Conservation (phyloP, 2,113 vertebrate species). For the Apteryx owenii region DNA sequence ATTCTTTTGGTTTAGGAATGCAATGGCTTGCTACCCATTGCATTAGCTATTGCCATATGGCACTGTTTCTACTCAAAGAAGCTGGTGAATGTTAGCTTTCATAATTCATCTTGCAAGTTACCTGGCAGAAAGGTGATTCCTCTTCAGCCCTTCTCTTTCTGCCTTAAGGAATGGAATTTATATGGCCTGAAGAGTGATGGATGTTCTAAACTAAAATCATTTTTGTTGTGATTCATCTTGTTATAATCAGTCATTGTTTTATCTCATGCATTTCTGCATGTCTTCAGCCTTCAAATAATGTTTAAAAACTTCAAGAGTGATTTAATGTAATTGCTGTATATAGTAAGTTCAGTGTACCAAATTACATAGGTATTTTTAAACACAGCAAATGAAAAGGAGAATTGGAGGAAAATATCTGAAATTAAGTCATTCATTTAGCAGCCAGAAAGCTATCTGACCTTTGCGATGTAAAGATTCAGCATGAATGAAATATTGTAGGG, state of each 20-base stretch:
- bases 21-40: slow-evolving; percentile 17
- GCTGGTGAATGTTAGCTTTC: slow-evolving; percentile 52
- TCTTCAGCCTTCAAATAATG: slow-evolving; percentile 31
- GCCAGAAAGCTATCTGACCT: neutral
- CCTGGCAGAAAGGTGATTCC: slow-evolving; percentile 46
- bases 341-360: neutral
- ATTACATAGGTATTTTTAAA: slow-evolving; percentile 7
- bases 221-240: slow-evolving; percentile 43
- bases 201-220: slow-evolving; percentile 1
- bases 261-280: slow-evolving; percentile 26
- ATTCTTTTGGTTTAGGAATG: slow-evolving; percentile 45
- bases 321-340: neutral
- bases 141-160: slow-evolving; percentile 12
- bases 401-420: neutral
- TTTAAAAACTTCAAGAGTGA: slow-evolving; percentile 30
- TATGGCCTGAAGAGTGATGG: neutral
- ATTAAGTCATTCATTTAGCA: neutral
- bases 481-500: neutral
- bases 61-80: slow-evolving; percentile 37
- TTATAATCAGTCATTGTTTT: slow-evolving; percentile 43
- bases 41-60: slow-evolving; percentile 63
- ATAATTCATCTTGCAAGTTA: slow-evolving; percentile 44
- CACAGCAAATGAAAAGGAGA: neutral
- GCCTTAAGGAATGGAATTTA: neutral
- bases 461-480: neutral